Conservation (phyloP, 2,888 invertebrate genomes). For the Megamerina dolium region DNA sequence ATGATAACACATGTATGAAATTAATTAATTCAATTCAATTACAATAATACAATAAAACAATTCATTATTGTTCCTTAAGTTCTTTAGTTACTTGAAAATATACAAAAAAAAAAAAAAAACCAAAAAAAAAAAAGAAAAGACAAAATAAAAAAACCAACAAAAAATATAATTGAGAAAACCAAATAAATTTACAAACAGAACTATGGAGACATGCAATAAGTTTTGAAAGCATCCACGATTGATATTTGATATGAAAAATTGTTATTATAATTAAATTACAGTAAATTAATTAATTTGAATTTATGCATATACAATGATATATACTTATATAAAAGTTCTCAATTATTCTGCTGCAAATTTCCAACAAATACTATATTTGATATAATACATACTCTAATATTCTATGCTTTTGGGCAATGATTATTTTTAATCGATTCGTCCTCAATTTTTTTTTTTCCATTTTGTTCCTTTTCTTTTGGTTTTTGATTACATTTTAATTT, state of each 20-base stretch:
- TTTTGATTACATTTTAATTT: slow-evolving; percentile 7
- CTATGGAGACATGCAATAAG: neutral
- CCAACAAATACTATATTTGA: too few species aligned
- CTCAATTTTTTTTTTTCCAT: slow-evolving; percentile 16
- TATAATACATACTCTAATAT: slow-evolving; percentile 25
- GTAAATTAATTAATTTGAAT: slow-evolving; percentile 12
- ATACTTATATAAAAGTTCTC: slow-evolving; percentile 9
- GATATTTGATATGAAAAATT: neutral
- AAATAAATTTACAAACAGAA: too few species aligned
- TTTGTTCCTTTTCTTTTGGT: slow-evolving; percentile 16
- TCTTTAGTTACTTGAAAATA: slow-evolving; percentile 31
- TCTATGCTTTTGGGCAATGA: slow-evolving; percentile 23
- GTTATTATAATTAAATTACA: neutral
- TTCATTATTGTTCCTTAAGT: slow-evolving; percentile 27
- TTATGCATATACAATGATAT: slow-evolving; percentile 17
- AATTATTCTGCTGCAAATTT: slow-evolving; percentile 37
- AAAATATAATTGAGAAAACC: slow-evolving; percentile 17
- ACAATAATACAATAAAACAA: too few species aligned
- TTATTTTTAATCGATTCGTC: slow-evolving; percentile 17
- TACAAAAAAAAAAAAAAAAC: slow-evolving; percentile 22
- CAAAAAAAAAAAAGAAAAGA: slow-evolving; percentile 10
- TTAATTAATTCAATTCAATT: too few species aligned
- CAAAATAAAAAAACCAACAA: slow-evolving; percentile 15
- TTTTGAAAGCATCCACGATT: neutral
- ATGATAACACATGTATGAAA: slow-evolving; percentile 24